Base-by-base conservation (phyloP, 2,888 invertebrate genomes). In the Cephus spinipes region DNA sequence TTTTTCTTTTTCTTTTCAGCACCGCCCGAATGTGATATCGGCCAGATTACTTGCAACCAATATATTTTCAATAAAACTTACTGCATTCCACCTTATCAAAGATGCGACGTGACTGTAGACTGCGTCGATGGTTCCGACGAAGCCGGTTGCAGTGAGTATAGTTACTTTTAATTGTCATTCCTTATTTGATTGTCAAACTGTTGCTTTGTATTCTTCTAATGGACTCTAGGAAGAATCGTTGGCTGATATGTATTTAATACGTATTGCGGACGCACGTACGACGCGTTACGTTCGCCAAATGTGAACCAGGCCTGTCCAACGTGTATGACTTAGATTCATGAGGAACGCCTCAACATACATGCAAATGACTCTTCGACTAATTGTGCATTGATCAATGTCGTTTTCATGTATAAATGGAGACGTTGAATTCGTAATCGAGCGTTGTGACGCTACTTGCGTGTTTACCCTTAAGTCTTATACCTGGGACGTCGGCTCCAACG, bases 41-140 rank as follows among this genome's bases (percentile, higher is more conserved):
- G 97, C 1, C 97, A 98, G 93, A 94, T 98, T 89, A 96, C 97
- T 69, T 99, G 98, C 92, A 96, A 96, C 76, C 97, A 97, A 92
- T 98, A 98, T 93, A 96, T 96, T 87, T 98, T 97, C 94, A 98
- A 98, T 93, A 97, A 96, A 93, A 98, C 98, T 40, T 98, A 97
- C 92, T 98, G 98, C 92, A 96, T 98, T 90, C 98, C 98, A 80
- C 96, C 96, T 81, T 96, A 98, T 93, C 96, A 97, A 92, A 95
- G 97, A 92, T 98, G 98, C 93, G 98, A 98, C 93, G 97, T 96
- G 95, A 96, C 96, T 84, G 96, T 97, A 68, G 98, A 98, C 93
- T 99, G 99, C 92, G 96, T 97, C 81, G 98, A 98, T 91, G 98
- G 97, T 83, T 97, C 97, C 68, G 99, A 99, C 92, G 98, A 99